A percentile compares a stretch with the other conserved stretches of the same genome.
These are phyloP conservation scores for Barbus barbus DNA, from an alignment of 2,113 vertebrate genomes.

Conservation along the genomic window DNA sequence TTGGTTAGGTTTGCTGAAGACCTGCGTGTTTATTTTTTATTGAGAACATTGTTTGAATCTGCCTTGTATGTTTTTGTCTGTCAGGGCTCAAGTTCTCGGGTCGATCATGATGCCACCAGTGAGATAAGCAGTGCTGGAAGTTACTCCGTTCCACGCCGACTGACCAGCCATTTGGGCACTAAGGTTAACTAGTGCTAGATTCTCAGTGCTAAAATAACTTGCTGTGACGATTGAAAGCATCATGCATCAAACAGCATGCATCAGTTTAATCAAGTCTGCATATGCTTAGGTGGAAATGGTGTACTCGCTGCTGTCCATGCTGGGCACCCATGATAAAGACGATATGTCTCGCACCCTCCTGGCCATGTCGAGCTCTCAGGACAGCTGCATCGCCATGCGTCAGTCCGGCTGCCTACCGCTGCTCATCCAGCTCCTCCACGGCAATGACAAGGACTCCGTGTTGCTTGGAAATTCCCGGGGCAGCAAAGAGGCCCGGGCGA, in stretches of 20 bases:
- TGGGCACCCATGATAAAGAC: slow-evolving; percentile 98
- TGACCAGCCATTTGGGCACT: slow-evolving; percentile 97
- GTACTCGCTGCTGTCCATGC: slow-evolving; percentile 97
- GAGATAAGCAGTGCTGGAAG: slow-evolving; percentile 82
- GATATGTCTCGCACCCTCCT: slow-evolving; percentile 98
- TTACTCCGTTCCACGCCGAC: slow-evolving; percentile 92
- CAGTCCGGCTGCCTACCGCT: slow-evolving; percentile 97
- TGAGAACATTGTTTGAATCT: no score
- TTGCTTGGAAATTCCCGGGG: slow-evolving; percentile 94
- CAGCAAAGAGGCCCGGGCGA: slow-evolving; percentile 94
- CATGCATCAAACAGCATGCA: background rate
- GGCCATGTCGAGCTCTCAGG: slow-evolving; percentile 98
- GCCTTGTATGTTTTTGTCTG: background rate
- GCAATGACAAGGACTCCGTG: slow-evolving; percentile 98
- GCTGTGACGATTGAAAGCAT: background rate
- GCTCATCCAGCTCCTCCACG: slow-evolving; percentile 97
- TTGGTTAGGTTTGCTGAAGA: no score
- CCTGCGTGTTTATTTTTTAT: background rate
- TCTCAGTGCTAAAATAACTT: background rate
- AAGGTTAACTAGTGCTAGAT: slow-evolving; percentile 80
- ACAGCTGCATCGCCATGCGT: slow-evolving; percentile 99
- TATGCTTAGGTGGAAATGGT: slow-evolving; percentile 93
- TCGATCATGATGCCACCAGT: slow-evolving; percentile 86
- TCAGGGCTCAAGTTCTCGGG: slow-evolving; percentile 79
- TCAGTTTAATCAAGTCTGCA: background rate